Conservation (phyloP, 2,888 invertebrate species). For the Phlogophora meticulosa region DNA sequence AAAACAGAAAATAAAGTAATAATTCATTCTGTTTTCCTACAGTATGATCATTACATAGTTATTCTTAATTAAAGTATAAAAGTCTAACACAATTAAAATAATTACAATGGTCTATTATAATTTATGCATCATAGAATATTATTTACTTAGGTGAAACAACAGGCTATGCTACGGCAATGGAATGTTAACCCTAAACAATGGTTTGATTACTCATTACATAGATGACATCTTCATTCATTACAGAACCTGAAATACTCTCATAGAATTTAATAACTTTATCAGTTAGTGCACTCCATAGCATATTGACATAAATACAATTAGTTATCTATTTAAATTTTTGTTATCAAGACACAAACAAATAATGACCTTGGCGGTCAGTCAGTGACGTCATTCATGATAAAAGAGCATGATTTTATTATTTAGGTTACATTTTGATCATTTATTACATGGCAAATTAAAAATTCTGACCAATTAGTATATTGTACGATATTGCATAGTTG, state of each 20-base stretch:
- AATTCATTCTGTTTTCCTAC: neutral
- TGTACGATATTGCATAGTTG: neutral
- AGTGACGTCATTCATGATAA: slow-evolving; percentile 25
- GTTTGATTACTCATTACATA: no score
- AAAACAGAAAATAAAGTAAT: no score
- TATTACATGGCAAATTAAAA: neutral
- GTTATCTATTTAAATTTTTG: slow-evolving; percentile 2
- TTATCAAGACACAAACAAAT: slow-evolving; percentile 17
- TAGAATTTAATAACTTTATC: slow-evolving; percentile 4
- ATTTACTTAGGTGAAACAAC: slow-evolving; percentile 7
- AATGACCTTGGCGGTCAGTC: slow-evolving; percentile 24
- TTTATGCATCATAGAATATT: neutral
- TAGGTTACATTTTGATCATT: neutral
- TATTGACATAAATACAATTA: slow-evolving; percentile 18
- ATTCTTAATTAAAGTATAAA: neutral
- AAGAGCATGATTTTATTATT: neutral
- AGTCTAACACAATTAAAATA: neutral
- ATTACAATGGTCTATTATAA: neutral
- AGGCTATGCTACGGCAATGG: neutral
- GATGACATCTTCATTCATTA: no score
- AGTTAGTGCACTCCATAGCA: neutral
- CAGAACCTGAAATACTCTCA: neutral
- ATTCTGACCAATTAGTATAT: no score
- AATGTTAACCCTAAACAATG: slow-evolving; percentile 4
- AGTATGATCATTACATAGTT: neutral